Evolutionary conservation across 1,140 invertebrate species (phyloP), one percentile per base, ranked within the genome.

Genomic region (Hypothenemus hampei): DNA sequence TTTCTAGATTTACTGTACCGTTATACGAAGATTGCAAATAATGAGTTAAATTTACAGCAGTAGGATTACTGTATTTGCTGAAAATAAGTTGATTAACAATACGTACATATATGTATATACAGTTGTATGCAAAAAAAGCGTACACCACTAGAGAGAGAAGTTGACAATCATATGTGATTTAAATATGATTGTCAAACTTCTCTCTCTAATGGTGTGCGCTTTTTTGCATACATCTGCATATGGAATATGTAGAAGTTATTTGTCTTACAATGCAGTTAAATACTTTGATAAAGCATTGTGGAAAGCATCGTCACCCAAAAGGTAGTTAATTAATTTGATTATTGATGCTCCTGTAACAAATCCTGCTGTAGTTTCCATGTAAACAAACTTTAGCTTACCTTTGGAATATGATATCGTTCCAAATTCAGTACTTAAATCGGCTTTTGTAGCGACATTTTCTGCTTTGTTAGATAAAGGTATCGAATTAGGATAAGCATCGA

Each of bases 321-420:
- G 78, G 64, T 84, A 77, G 4, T 81, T 74, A 62, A 87, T 81
- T 87, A 90, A 89, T 55, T 85, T 75, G 15, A 91, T 81, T 7
- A 91, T 67, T 8, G 78, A 72, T 1, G 78, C 84, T 20, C 79
- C 81, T 58, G 21, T 4, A 40, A 39, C 19, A 35, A 48, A 21
- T n/a, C n/a, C n/a, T n/a, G n/a, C n/a, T n/a, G n/a, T n/a, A n/a
- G n/a, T n/a, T n/a, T n/a, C n/a, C n/a, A n/a, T n/a, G n/a, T n/a
- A 4, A 4, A 24, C 7, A 40, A 49, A n/a, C n/a, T n/a, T n/a
- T 6, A 24, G 39, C 23, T 45, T 43, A 50, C 57, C 57, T 67
- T 84, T 84, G 52, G 77, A 80, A 53, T 83, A 83, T 2, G 77
- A 76, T 43, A 82, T 77, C 8, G 69, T 73, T 7, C 76, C 74